Evolutionary conservation across 2,888 invertebrate genomes (phyloP).

Genomic region (Oscheius onirici): DNA sequence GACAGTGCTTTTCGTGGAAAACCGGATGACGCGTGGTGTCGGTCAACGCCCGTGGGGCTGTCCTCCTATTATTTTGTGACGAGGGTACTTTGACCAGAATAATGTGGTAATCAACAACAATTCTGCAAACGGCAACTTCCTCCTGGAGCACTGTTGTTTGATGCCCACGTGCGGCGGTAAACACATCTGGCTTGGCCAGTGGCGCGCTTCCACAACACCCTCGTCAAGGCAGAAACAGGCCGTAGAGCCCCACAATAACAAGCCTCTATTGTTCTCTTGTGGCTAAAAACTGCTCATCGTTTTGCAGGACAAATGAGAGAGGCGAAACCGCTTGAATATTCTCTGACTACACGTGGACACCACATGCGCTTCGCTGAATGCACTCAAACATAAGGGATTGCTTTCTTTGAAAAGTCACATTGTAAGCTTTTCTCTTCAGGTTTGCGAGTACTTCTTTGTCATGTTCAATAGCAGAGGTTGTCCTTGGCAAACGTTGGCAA

Average conservation of each 20-base stretch:
- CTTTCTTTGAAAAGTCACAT: no score
- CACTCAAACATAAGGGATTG: no score
- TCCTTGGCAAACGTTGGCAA: slow-evolving; percentile 2
- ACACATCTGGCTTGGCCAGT: slow-evolving; percentile 31
- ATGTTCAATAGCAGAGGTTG: no score
- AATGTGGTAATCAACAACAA: no score
- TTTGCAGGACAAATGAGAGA: no score
- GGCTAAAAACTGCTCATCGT: slow-evolving; percentile 7
- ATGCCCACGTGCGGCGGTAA: slow-evolving; percentile 27
- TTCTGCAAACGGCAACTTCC: background rate
- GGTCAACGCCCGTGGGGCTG: background rate
- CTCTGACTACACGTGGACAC: no score
- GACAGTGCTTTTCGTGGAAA: background rate
- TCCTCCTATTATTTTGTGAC: background rate
- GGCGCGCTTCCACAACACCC: slow-evolving; percentile 31
- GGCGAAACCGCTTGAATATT: no score
- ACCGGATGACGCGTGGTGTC: slow-evolving; percentile 4
- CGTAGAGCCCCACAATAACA: slow-evolving; percentile 29
- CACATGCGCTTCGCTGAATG: no score
- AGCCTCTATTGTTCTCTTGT: slow-evolving; percentile 18
- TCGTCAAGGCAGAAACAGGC: slow-evolving; percentile 25
- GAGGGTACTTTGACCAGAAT: background rate
- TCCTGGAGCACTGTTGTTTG: slow-evolving; percentile 17
- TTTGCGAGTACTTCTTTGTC: no score
- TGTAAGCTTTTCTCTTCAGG: no score